phyloP scores from a whole-genome alignment of 2,113 vertebrate genomes.

The Acanthochromis polyacanthus region DNA sequence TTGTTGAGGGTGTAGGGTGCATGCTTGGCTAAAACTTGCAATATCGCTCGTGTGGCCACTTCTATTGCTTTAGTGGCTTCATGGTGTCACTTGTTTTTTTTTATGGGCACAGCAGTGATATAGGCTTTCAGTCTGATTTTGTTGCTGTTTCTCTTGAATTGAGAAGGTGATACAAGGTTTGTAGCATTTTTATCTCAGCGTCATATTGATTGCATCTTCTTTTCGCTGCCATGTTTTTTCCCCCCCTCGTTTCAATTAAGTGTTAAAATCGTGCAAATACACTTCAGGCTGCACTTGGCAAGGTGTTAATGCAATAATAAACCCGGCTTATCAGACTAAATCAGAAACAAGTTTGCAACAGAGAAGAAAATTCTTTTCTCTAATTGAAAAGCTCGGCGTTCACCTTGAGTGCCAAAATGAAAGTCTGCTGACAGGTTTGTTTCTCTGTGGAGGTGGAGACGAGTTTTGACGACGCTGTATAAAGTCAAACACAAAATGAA shows the following conservation, averaged over 20 bases:
- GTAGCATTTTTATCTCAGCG: conserved; percentile 4
- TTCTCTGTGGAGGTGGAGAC: conserved; percentile 4
- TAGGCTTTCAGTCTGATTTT: conserved; percentile 2
- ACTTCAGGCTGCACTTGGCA: conserved; percentile 15
- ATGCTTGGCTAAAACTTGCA: not conserved
- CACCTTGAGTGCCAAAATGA: conserved; percentile 3
- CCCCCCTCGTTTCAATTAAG: conserved; percentile 21
- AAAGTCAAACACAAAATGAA: conserved; percentile 13
- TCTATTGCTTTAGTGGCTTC: not conserved
- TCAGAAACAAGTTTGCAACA: conserved; percentile 10
- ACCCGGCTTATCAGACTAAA: conserved; percentile 15
- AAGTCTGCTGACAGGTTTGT: conserved; percentile 26
- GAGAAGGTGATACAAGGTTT: conserved; percentile 28
- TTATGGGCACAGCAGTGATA: not conserved
- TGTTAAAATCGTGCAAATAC: conserved; percentile 34
- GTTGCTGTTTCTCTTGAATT: conserved; percentile 27
- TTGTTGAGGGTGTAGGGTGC: not conserved
- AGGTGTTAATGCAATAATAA: conserved; percentile 31
- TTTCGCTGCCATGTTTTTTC: not conserved
- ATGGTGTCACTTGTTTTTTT: not conserved
- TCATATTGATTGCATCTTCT: conserved; percentile 18
- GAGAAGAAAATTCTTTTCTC: conserved; percentile 12
- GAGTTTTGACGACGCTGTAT: not conserved
- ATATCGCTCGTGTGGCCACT: not conserved
- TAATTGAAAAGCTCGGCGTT: conserved; percentile 32